Base-by-base conservation (phyloP, 2,888 invertebrate genomes). In the Drosophila formosana region DNA sequence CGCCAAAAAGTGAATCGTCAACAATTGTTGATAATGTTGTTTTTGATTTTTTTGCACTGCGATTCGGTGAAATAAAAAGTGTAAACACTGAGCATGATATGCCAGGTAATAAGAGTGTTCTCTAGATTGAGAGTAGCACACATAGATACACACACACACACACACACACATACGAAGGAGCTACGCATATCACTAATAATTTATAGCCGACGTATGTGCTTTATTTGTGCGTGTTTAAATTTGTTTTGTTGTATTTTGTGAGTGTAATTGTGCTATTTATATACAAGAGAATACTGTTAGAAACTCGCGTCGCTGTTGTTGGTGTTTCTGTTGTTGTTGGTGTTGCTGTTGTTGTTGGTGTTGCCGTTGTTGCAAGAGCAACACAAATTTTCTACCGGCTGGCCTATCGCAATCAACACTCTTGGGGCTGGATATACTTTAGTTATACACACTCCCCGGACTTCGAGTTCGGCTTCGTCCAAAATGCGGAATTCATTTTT, bases 21-120 rank as follows among this genome's bases (percentile, higher is more conserved):
- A 41, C 39, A 41, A 18, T 13, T 41, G 39, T 41, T 41, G 18
- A 41, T 41, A 41, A 41, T 41, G 39, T 13, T 41, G 39, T 41
- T 41, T 41, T 18, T 41, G 18, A 41, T 41, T 41, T 41, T 41
- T 41, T 41, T 41, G 13, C 7, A 13, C 11, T 37, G 11, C 37
- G 11, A 37, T 5, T 37, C n/a, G 4, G 37, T 37, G 11, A 37
- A 18, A 18, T 18, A 41, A 37, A 37, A 41, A 41, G 18, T 41
- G 13, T 13, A 18, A 41, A 41, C 6, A 13, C 39, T 18, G 18
- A 41, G 18, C 39, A 18, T 41, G 8, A 41, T 41, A 41, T 41
- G 39, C 18, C 39, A 41, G 5, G 39, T 41, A 41, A 41, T 37
- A 13, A 18, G 1, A 41, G 18, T 5, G 39, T 18, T 1, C 18